Base-by-base conservation (phyloP, 2,888 invertebrate genomes). In the Platycnemis pennipes region DNA sequence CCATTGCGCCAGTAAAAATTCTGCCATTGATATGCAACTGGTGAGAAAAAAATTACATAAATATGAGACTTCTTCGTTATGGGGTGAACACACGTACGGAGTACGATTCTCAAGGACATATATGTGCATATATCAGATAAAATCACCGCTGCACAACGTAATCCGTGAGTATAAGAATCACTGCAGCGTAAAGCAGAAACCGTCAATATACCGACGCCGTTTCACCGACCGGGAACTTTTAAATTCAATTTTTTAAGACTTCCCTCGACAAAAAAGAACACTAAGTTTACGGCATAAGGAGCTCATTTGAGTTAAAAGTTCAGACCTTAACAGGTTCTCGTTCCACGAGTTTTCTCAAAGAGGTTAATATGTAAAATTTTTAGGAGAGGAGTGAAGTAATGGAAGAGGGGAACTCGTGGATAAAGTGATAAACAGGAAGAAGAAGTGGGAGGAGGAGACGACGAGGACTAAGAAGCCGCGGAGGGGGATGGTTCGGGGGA, bases 91-190 rank as follows among this genome's bases (percentile, higher is more conserved):
- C 77, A 77, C 77, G 31, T 37, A 77, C 77, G 31, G 31, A 77
- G 77, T 77, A 77, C 77, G 37, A n/a, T 37, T 37, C 31, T 37
- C 77, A 77, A 77, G 77, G 77, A 37, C 77, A 77, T 77, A 77
- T 77, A 31, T 77, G 37, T 77, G 37, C 77, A 37, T 77, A 77
- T 77, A 77, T 77, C 77, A 77, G 13, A 13, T 16, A 37, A 77
- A 77, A 77, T 77, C 22, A 37, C 77, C 37, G 31, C 77, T 37
- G 31, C 77, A 77, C 31, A 13, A 37, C 77, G 77, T 37, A 77
- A 77, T 77, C 37, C 11, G 37, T 22, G 77, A 16, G 37, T 13
- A 37, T 37, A 11, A 77, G 77, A 37, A 77, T 37, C 77, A 37
- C 77, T 37, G 77, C 77, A 37, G 37, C 77, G 77, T 77, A 37